phyloP scores from a whole-genome alignment of 2,113 vertebrate genomes.

The Labrus mixtus region DNA sequence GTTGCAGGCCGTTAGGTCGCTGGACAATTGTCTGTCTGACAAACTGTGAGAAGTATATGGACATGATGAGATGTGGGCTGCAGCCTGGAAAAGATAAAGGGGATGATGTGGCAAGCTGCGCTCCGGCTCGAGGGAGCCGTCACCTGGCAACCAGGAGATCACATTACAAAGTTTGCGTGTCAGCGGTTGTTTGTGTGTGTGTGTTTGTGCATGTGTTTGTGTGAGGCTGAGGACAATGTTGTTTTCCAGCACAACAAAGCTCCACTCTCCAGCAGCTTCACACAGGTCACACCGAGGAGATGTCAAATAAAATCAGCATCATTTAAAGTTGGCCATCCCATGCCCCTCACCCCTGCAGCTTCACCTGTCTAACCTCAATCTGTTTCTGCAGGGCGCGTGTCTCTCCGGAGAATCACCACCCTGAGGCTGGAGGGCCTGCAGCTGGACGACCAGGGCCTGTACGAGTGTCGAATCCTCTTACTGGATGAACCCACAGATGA shows the following conservation, averaged over 20 bases:
- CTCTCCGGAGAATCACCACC: constrained; percentile 84
- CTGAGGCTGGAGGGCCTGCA: constrained; percentile 87
- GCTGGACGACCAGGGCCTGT: constrained; percentile 91
- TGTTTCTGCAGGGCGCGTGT: constrained; percentile 86
- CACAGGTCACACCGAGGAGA: constrained; percentile 17
- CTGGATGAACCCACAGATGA: constrained; percentile 89
- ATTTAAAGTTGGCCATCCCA: neutral
- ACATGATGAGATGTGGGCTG: constrained; percentile 27
- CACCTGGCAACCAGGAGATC: constrained; percentile 82
- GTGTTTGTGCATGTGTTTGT: constrained; percentile 2
- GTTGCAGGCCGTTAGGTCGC: constrained; percentile 6
- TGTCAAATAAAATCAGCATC: constrained; percentile 38
- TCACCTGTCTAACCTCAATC: neutral
- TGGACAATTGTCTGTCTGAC: constrained; percentile 40
- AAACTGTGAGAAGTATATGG: constrained; percentile 50
- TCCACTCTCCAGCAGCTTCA: constrained; percentile 13
- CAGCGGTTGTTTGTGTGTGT: neutral
- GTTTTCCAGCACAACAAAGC: constrained; percentile 5
- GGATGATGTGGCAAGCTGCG: constrained; percentile 41
- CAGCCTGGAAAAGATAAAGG: constrained; percentile 52
- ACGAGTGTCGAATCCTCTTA: constrained; percentile 92
- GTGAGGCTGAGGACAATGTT: constrained; percentile 14
- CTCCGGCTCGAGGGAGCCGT: constrained; percentile 65
- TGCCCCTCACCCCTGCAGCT: neutral
- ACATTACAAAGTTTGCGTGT: constrained; percentile 60